Percentiles rank a stretch among this genome's conserved stretches.
These are phyloP conservation scores for Chloroceryle aenea DNA, from an alignment of 2,113 vertebrate species.

Conservation along the genomic window DNA sequence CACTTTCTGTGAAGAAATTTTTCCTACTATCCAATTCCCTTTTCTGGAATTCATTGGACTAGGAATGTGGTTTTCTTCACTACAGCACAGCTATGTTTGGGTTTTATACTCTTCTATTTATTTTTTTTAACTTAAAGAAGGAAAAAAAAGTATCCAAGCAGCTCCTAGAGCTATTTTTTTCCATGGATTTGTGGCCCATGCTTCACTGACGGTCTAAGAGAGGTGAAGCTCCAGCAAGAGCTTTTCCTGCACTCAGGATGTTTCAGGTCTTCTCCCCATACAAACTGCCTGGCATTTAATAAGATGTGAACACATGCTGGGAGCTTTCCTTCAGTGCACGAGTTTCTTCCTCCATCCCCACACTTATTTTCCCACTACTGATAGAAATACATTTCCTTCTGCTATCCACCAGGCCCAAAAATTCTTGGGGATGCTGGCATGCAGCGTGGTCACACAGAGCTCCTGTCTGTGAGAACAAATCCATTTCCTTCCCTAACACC, in stretches of 20 bases:
- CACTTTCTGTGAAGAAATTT: too few relatives aligned
- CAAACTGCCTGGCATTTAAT: background rate
- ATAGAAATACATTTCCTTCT: background rate
- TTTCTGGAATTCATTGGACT: background rate
- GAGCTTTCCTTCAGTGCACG: background rate
- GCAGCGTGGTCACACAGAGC: background rate
- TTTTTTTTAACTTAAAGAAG: background rate
- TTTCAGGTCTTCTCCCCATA: background rate
- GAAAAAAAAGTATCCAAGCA: background rate
- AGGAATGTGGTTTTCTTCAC: background rate
- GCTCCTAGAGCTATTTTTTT: background rate
- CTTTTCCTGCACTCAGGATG: background rate
- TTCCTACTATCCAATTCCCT: too few relatives aligned
- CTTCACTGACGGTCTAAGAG: fast-evolving
- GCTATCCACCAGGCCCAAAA: background rate
- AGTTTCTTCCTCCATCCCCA: background rate
- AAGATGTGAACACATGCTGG: fast-evolving
- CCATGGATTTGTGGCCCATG: background rate
- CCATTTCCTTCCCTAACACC: background rate
- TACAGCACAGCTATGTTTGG: background rate
- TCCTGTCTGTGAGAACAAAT: fast-evolving
- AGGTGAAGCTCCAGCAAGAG: background rate
- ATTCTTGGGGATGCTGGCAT: background rate
- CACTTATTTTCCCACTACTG: background rate
- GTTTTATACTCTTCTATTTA: background rate